A percentile compares a stretch with the other conserved stretches of the same genome.
Conservation (phyloP, 2,797 vertebrate genomes). For the Hirundo rustica region DNA sequence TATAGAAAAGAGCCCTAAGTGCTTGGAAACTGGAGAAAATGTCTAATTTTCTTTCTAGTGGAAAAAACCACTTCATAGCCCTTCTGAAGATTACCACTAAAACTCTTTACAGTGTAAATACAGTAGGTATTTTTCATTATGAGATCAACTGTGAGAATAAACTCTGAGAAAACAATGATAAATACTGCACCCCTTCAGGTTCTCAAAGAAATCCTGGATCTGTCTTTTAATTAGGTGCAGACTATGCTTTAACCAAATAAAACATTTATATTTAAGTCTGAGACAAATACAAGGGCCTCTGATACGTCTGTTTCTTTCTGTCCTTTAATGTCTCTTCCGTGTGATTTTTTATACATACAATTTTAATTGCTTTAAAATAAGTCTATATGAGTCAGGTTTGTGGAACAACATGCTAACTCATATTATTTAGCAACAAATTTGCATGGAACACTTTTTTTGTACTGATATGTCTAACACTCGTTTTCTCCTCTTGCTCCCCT, state of each 20-base stretch:
- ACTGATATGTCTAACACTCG: not conserved
- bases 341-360: not conserved
- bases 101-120: not conserved
- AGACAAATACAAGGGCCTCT: not conserved
- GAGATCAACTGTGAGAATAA: not conserved
- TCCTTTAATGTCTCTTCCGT: not conserved
- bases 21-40: not conserved
- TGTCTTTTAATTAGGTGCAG: not conserved
- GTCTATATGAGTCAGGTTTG: not conserved
- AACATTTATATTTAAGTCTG: not conserved
- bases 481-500: not conserved
- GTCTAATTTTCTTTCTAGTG: not conserved
- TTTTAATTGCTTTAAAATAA: not conserved
- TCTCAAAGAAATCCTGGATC: not conserved
- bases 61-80: not conserved
- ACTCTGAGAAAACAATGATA: rapidly evolving
- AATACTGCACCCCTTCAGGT: not conserved
- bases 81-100: not conserved
- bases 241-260: not conserved
- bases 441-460: not conserved
- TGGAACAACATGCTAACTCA: not conserved
- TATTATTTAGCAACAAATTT: not conserved
- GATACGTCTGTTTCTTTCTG: not conserved
- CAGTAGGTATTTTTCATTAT: not conserved
- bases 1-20: not conserved